phyloP scores from a whole-genome alignment of 2,888 invertebrate genomes.

The Lasioglossum vierecki region DNA sequence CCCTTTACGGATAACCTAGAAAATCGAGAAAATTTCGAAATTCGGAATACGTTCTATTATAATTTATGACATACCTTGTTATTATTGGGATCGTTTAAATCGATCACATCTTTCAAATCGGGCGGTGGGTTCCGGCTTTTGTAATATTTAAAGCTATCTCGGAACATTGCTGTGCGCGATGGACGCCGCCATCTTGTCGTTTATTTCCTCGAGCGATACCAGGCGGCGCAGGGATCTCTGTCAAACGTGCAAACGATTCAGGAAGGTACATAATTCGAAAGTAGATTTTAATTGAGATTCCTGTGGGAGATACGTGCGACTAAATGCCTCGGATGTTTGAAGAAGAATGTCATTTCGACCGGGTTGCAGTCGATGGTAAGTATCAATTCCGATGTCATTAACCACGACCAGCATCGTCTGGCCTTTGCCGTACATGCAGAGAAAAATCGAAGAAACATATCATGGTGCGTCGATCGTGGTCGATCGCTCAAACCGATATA shows the following conservation, averaged over 20 bases:
- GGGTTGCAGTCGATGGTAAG: constrained; percentile 41
- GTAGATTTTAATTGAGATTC: constrained; percentile 54
- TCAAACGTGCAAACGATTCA: neutral
- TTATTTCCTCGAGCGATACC: neutral
- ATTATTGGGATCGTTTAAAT: constrained; percentile 82
- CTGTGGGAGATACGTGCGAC: constrained; percentile 32
- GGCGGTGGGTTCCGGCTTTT: constrained; percentile 89
- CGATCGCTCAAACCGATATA: neutral
- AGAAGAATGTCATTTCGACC: constrained; percentile 54
- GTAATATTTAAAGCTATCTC: constrained; percentile 91
- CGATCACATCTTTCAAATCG: constrained; percentile 87
- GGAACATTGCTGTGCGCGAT: constrained; percentile 85
- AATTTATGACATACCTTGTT: constrained; percentile 67
- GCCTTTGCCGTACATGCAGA: neutral
- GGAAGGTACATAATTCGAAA: constrained; percentile 54
- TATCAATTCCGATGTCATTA: constrained; percentile 14
- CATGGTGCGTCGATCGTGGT: neutral
- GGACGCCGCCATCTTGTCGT: constrained; percentile 70
- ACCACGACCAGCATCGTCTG: neutral
- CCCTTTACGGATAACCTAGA: constrained; percentile 79
- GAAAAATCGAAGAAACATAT: neutral
- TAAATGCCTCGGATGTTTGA: constrained; percentile 47
- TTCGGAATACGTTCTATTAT: neutral
- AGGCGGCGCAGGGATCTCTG: constrained; percentile 28
- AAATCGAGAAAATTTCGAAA: constrained; percentile 28